Conservation (phyloP, 2,797 vertebrate species). For the Amniataba percoides region DNA sequence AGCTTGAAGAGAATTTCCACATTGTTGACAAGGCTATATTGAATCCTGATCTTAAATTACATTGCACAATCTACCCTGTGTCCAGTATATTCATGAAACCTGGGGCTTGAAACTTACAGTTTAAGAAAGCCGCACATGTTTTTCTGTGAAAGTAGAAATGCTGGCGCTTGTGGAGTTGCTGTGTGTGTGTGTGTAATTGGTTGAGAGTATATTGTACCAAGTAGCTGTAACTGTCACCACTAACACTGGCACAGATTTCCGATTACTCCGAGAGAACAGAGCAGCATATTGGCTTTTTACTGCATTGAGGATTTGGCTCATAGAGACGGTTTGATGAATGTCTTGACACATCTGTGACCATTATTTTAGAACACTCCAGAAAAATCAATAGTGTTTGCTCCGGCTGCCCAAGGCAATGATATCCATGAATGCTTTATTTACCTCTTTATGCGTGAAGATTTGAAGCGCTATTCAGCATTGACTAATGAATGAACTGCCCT, state of each 20-base stretch:
- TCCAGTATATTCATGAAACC: slow-evolving; percentile 12
- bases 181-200: slow-evolving; percentile 36
- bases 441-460: slow-evolving; percentile 77
- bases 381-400: slow-evolving; percentile 83
- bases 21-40: slow-evolving; percentile 30
- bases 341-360: slow-evolving; percentile 82
- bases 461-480: slow-evolving; percentile 62
- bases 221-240: slow-evolving; percentile 61
- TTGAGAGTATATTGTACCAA: slow-evolving; percentile 53
- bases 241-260: slow-evolving; percentile 70
- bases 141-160: slow-evolving; percentile 28
- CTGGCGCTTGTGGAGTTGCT: slow-evolving; percentile 11
- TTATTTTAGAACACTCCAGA: slow-evolving; percentile 79
- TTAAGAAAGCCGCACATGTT: slow-evolving; percentile 36
- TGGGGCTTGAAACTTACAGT: slow-evolving; percentile 27
- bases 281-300: slow-evolving; percentile 71
- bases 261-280: slow-evolving; percentile 65
- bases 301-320: slow-evolving; percentile 69
- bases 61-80: slow-evolving; percentile 10
- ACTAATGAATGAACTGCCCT: slow-evolving; percentile 77
- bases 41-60: slow-evolving; percentile 46
- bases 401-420: slow-evolving; percentile 76
- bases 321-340: slow-evolving; percentile 79
- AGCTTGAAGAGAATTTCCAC: slow-evolving; percentile 36
- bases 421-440: slow-evolving; percentile 82